Conservation (phyloP, 2,888 invertebrate species). For the Vanessa cardui region DNA sequence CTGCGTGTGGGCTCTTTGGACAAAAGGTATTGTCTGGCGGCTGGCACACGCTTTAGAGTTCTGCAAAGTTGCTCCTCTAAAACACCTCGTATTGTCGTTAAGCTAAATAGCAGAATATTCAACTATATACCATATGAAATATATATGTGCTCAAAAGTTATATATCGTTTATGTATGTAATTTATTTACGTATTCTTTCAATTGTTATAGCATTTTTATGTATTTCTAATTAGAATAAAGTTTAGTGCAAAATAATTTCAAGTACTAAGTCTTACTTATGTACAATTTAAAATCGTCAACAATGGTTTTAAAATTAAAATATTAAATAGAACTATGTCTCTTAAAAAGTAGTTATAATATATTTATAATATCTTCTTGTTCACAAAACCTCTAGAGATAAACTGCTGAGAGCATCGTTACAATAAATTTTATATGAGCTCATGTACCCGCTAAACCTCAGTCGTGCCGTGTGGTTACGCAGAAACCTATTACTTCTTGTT, state of each 20-base stretch:
- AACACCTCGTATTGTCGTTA: not conserved
- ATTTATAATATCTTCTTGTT: constrained; percentile 17
- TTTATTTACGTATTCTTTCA: not conserved
- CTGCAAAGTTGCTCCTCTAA: constrained; percentile 6
- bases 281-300: too few species aligned
- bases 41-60: constrained; percentile 3
- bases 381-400: constrained; percentile 23
- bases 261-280: too few species aligned
- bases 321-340: too few species aligned
- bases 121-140: too few species aligned
- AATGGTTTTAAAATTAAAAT: too few species aligned
- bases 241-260: too few species aligned
- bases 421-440: constrained; percentile 28
- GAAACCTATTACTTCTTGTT: constrained; percentile 11
- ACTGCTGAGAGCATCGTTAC: constrained; percentile 30
- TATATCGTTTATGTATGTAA: not conserved
- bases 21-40: constrained; percentile 9
- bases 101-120: too few species aligned
- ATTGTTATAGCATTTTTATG: too few species aligned
- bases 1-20: constrained; percentile 11
- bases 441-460: constrained; percentile 10
- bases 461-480: constrained; percentile 10
- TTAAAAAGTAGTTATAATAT: not conserved
- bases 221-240: too few species aligned
- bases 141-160: too few species aligned